Base-by-base conservation (phyloP, 2,113 vertebrate species). In the Phalacrocorax pelagicus region DNA sequence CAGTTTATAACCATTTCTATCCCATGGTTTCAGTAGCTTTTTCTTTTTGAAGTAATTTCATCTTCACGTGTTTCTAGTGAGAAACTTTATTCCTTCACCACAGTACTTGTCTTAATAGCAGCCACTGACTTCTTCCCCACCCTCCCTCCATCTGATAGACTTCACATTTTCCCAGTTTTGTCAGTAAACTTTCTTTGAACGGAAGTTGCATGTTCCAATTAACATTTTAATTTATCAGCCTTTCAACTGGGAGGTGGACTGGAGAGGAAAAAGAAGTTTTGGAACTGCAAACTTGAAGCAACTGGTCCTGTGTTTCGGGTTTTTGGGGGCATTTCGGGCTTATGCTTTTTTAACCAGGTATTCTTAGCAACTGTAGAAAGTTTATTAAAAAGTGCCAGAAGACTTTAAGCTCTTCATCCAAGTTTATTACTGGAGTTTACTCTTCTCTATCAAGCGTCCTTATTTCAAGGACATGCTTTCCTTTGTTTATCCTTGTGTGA, bases 401-500 rank as follows among this genome's bases (percentile, higher is more conserved):
- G 62, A 58, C 73, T 88, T 94, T 77, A 82, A 89, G 72, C 30
- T 74, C 65, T 85, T 90, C 71, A 85, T 86, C 58, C 20, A 29
- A 86, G 55, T 77, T 87, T 52, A 49, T 83, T 81, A 54, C 72
- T 47, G 82, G 65, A 81, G 59, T 44, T 88, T 69, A 61, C 78
- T 85, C 11, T 75, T 71, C 54, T 63, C 5, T 84, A 38, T 90
- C 57, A 63, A 69, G 21, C 36, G 81, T 63, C 14, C 30, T 82
- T 82, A 85, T 85, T 93, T 96, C 82, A 94, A 96, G 80, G 79
- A 34, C 2, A 0, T 79, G 42, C 62, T 93, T 96, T 94, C 87
- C 91, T 95, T 95, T 96, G 32, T 92, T 81, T 77, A 62, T 94
- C 77, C 74, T 96, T 96, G n/a, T 12, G 8, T 94, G 62, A 94